Base-by-base conservation (phyloP, 2,888 invertebrate species). In the Agrotis exclamationis region DNA sequence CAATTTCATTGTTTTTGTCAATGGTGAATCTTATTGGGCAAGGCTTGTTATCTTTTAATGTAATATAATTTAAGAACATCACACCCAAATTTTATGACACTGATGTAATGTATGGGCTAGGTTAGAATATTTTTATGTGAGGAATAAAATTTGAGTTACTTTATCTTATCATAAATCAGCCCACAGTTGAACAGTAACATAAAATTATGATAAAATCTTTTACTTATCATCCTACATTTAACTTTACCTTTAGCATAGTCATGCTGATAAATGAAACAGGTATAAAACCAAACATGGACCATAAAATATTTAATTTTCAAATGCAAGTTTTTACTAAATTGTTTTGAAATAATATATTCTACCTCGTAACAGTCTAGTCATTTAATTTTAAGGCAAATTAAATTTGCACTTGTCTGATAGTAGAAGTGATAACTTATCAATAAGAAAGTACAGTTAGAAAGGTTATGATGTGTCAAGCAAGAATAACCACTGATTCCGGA, bases 121-220 rank as follows among this genome's bases (percentile, higher is more conserved):
- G 28, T 48, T 51, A 48, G 7, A 11, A 62, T 14, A 9, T 47
- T 53, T 47, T 53, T 33, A 69, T 51, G 58, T 1, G 6, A 18
- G 22, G 22, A 63, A 58, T 33, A 48, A 24, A 54, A 63, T 44
- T 50, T 24, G 3, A 70, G 70, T 76, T 54, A 70, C 24, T 76
- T 24, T 70, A 75, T 76, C 70, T 76, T 28, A 70, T 74, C 74
- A 45, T 22, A 33, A 20, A 70, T 39, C 33, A 28, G 20, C 9
- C 14, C 51, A 53, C 47, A 33, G 48, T 76, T 59, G 59, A 48
- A 50, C 51, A 48, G 13, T 58, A 63, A 63, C 44, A 33, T 14
- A 56, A 44, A 63, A 59, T 33, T 70, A n/a, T 59, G 74, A 63
- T 76, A 75, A 39, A 9, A 70, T 63, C 58, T 45, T 47, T 33